Evolutionary conservation across 2,888 invertebrate species (phyloP).

Genomic region (Hipparchia semele): DNA sequence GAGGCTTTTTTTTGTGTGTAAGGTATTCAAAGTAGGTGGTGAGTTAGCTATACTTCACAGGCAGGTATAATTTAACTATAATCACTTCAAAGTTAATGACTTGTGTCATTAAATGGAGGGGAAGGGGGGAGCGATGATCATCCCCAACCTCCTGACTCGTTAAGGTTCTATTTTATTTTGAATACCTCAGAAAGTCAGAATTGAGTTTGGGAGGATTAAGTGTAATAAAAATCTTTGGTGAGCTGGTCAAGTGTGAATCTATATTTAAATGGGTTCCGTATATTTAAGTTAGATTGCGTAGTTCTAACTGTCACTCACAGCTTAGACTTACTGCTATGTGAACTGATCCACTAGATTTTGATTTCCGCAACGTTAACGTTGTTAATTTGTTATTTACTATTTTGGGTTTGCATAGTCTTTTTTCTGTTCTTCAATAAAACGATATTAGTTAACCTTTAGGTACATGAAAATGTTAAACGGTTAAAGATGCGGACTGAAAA

Average conservation of each 20-base stretch:
- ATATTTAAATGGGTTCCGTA: slow-evolving; percentile 3
- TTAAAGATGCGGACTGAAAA: no score
- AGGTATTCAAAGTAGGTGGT: slow-evolving; percentile 11
- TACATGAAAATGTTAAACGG: no score
- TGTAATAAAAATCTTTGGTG: slow-evolving; percentile 44
- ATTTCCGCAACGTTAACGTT: no score
- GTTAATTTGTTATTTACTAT: no score
- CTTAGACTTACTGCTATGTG: no score
- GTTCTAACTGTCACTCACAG: background rate
- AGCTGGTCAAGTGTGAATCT: background rate
- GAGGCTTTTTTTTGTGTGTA: no score
- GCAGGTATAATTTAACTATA: slow-evolving; percentile 17
- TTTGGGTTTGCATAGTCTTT: no score
- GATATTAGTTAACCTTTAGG: no score
- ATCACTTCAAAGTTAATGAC: slow-evolving; percentile 29
- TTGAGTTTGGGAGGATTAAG: slow-evolving; percentile 53
- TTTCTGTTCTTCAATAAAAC: no score
- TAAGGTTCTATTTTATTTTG: slow-evolving; percentile 62
- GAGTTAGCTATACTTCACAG: slow-evolving; percentile 17
- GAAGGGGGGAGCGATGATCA: slow-evolving; percentile 65
- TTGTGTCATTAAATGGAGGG: slow-evolving; percentile 24
- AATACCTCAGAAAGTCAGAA: slow-evolving; percentile 47
- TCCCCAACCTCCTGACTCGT: slow-evolving; percentile 50
- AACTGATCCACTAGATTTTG: no score
- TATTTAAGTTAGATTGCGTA: background rate